Evolutionary conservation across 2,888 invertebrate species (phyloP), one percentile per base, ranked within the genome.

Genomic region (Apomyelois bistriatella): DNA sequence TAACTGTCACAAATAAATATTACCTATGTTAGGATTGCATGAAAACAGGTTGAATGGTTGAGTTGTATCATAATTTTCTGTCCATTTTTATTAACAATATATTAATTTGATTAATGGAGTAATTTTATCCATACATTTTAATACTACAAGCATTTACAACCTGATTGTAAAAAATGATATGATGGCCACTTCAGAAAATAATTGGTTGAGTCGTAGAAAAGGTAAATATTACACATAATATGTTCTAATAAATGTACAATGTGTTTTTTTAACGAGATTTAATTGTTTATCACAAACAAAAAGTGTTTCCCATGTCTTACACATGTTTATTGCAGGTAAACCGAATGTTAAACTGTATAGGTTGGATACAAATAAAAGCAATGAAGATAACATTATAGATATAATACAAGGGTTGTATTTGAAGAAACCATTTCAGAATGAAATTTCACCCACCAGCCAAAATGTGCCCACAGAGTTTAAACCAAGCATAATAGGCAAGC

Each of bases 331-430:
- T 88, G 58, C 76, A 92, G 92, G 89, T 73, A 91, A 86, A 81
- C 80, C 80, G 72, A 91, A 86, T 72, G 94, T 94, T 80, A 94
- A 94, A 83, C 92, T 92, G 76, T 93, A 89, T 78, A 92, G 92
- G 64, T 84, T 93, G 80, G 93, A 93, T 72, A 84, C 82, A 62
- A 92, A 91, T 79, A 91, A 91, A 68, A 82, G 85, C 56, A 90
- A 93, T 32, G 89, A 91, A 70, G 92, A 93, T 75, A 94, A 93
- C 86, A 92, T 93, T 57, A 92, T 88, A 68, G 93, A 93, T 69
- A 92, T 94, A 56, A 90, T 94, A 68, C 86, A 88, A 67, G 92
- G 92, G 64, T 83, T 94, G 55, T 93, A 93, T 74, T 60, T 82
- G 46, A 85, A 80, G 60, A 89, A 85, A 68, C 61, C 75, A 62